Percentiles rank a stretch among this genome's conserved stretches.
These are phyloP conservation scores for Lineus longissimus DNA, from an alignment of 1,140 invertebrate species.

Conservation along the genomic window DNA sequence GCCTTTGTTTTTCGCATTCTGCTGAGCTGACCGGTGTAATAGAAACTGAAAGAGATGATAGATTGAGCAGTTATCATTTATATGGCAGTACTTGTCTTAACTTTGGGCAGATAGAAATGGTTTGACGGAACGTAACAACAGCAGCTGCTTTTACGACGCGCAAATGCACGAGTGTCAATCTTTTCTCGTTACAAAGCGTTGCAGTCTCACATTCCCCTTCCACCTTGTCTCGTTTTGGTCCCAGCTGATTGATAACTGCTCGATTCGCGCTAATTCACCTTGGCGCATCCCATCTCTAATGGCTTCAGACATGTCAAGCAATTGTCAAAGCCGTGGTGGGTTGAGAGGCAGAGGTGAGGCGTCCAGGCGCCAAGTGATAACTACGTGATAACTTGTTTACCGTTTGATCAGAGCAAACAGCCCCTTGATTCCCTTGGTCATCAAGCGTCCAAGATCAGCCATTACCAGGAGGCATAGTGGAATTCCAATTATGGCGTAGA, in stretches of 20 bases:
- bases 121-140: not conserved
- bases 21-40: slow-evolving; percentile 3
- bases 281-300: too few relatives aligned
- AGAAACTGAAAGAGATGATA: not conserved
- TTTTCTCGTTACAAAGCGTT: too few relatives aligned
- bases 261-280: too few relatives aligned
- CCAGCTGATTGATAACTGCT: too few relatives aligned
- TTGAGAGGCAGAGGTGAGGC: too few relatives aligned
- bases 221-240: too few relatives aligned
- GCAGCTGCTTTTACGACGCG: too few relatives aligned
- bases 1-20: slow-evolving; percentile 10
- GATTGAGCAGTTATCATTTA: not conserved
- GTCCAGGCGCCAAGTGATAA: too few relatives aligned
- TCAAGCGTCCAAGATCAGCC: slow-evolving; percentile 45
- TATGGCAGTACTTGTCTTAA: not conserved
- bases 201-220: too few relatives aligned
- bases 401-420: slow-evolving; percentile 26
- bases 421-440: slow-evolving; percentile 45
- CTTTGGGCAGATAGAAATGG: not conserved
- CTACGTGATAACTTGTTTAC: slow-evolving; percentile 18
- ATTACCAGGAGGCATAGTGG: slow-evolving; percentile 73
- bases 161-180: too few relatives aligned
- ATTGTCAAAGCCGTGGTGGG: too few relatives aligned
- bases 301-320: too few relatives aligned
- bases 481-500: slow-evolving; percentile 92